Percentiles rank a stretch among this genome's conserved stretches.
phyloP scores from a whole-genome alignment of 2,888 invertebrate genomes.

The Empis livida region DNA sequence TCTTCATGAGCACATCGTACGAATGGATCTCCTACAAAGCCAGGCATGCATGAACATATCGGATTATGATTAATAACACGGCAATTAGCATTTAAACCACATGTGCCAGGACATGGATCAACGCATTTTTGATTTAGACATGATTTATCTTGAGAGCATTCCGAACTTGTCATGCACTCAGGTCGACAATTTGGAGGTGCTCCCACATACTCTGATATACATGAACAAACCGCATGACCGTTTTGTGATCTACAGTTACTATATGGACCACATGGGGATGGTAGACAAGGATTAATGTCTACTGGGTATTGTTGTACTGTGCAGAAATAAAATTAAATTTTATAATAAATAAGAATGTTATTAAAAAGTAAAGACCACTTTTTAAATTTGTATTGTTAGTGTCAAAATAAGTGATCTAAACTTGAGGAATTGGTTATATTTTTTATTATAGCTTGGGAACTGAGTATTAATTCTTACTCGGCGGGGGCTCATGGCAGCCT shows the following conservation, averaged over 20 bases:
- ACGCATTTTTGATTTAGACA: conserved; percentile 69
- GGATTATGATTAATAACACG: conserved; percentile 76
- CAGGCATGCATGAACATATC: conserved; percentile 65
- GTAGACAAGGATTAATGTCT: conserved; percentile 43
- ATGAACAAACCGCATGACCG: conserved; percentile 68
- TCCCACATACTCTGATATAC: conserved; percentile 63
- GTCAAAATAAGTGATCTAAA: too few species aligned
- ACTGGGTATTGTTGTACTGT: conserved; percentile 18
- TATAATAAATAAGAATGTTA: not conserved
- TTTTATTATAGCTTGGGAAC: not conserved
- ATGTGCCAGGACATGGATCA: conserved; percentile 73
- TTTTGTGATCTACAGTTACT: conserved; percentile 61
- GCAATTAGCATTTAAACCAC: conserved; percentile 69
- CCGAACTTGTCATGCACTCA: conserved; percentile 71
- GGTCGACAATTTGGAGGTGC: conserved; percentile 66
- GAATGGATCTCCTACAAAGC: conserved; percentile 71
- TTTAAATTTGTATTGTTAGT: too few species aligned
- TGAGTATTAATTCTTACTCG: conserved; percentile 25
- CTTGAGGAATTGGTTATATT: too few species aligned
- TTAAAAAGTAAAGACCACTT: too few species aligned
- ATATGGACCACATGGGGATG: conserved; percentile 68
- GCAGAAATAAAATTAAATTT: conserved; percentile 7
- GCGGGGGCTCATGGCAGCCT: conserved; percentile 30
- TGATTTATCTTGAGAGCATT: conserved; percentile 66
- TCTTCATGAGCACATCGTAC: conserved; percentile 53